Percentiles rank a stretch among this genome's conserved stretches.
Conservation (phyloP, 2,113 vertebrate genomes). For the Trichomycterus rosablanca region DNA sequence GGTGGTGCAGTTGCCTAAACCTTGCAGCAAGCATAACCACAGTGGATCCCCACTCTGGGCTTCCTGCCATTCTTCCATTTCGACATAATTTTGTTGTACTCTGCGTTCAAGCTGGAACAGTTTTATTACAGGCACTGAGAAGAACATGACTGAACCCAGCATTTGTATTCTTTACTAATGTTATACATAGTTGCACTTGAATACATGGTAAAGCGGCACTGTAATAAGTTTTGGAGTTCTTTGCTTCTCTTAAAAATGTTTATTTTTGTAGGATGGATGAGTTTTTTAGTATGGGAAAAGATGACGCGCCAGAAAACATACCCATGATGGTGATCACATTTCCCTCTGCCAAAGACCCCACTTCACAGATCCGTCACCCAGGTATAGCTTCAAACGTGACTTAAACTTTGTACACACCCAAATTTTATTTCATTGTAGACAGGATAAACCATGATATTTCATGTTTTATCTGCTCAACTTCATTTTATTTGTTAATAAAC, state of each 20-base stretch:
- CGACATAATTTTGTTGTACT: slow-evolving; percentile 10
- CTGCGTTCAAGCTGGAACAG: slow-evolving; percentile 8
- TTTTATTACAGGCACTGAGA: slow-evolving; percentile 26
- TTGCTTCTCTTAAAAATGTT: neutral
- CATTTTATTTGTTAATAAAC: no score
- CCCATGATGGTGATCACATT: slow-evolving; percentile 81
- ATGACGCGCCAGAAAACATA: slow-evolving; percentile 74
- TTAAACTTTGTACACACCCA: neutral
- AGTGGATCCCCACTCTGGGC: neutral
- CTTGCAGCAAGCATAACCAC: neutral
- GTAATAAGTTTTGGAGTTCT: neutral
- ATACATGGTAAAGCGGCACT: neutral
- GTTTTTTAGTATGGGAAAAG: slow-evolving; percentile 65
- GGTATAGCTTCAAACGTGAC: slow-evolving; percentile 53
- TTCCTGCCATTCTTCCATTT: slow-evolving; percentile 10
- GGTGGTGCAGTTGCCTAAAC: slow-evolving; percentile 44
- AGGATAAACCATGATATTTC: no score
- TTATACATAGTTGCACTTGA: neutral
- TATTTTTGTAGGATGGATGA: slow-evolving; percentile 64
- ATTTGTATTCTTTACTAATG: neutral
- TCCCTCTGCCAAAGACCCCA: slow-evolving; percentile 79
- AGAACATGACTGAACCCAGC: slow-evolving; percentile 11
- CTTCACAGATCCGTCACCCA: slow-evolving; percentile 71
- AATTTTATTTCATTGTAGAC: neutral
- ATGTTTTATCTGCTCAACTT: no score